These are phyloP conservation scores for Micropoecilia bifurca DNA, from an alignment of 2,797 vertebrate genomes.

Conservation along the genomic window DNA sequence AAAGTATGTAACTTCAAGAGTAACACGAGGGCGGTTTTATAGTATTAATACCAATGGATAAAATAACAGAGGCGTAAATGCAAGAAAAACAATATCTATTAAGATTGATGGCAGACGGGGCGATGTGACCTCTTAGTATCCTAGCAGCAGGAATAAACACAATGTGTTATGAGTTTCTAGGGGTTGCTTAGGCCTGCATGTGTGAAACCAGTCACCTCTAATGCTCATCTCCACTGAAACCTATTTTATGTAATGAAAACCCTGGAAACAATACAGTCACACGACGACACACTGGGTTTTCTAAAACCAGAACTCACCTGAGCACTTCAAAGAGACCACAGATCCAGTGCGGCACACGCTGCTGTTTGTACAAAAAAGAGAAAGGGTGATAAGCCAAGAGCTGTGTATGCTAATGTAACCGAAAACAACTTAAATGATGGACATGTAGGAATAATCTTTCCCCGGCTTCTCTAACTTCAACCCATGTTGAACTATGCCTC, in stretches of 20 bases:
- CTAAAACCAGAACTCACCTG: slow-evolving; percentile 79
- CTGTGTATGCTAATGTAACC: neutral
- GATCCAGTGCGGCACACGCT: slow-evolving; percentile 78
- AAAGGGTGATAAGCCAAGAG: neutral
- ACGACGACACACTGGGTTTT: neutral
- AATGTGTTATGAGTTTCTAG: neutral
- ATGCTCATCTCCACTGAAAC: neutral
- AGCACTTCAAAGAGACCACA: slow-evolving; percentile 85
- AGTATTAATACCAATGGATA: neutral
- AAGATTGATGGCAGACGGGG: neutral
- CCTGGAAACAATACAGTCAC: neutral
- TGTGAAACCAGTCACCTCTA: slow-evolving; percentile 31
- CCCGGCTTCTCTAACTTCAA: neutral
- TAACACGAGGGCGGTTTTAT: neutral
- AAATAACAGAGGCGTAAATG: neutral
- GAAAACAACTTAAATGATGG: neutral
- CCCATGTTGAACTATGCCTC: neutral
- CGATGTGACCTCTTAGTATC: neutral
- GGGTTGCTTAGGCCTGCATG: slow-evolving; percentile 12
- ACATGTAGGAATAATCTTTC: neutral
- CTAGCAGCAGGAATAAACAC: neutral
- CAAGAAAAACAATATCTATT: neutral
- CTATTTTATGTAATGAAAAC: neutral
- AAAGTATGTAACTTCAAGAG: neutral
- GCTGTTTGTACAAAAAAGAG: slow-evolving; percentile 35